These are phyloP conservation scores for Copidosoma floridanum DNA, from an alignment of 1,140 invertebrate genomes.

Conservation along the genomic window DNA sequence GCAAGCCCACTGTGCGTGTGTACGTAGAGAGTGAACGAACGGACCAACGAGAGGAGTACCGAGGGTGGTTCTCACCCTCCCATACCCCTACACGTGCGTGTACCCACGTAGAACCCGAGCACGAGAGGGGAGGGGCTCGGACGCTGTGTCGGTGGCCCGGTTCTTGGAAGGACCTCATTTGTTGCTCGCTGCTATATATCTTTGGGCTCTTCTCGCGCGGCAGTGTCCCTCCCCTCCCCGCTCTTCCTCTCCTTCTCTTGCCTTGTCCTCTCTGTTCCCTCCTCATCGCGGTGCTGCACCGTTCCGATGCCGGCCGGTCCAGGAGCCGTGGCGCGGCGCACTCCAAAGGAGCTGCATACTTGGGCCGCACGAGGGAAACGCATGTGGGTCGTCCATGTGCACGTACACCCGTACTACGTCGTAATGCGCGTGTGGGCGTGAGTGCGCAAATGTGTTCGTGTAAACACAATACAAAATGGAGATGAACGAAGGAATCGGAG, in stretches of 20 bases:
- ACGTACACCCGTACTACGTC: background rate
- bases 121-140: no score
- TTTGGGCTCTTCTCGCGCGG: constrained; percentile 22
- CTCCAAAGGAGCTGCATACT: constrained; percentile 36
- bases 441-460: background rate
- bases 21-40: no score
- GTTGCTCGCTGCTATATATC: constrained; percentile 49
- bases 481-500: background rate
- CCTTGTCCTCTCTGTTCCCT: background rate
- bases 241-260: constrained; percentile 2
- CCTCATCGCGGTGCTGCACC: constrained; percentile 27
- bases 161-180: constrained; percentile 58
- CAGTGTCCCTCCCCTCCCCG: background rate
- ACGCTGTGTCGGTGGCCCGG: constrained; percentile 54
- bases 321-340: constrained; percentile 27
- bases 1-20: no score
- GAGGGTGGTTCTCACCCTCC: constrained; percentile 51
- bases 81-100: constrained; percentile 25
- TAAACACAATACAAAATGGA: background rate
- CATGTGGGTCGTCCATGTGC: background rate
- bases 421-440: background rate
- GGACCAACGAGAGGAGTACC: constrained; percentile 14
- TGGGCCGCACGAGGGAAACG: constrained; percentile 15
- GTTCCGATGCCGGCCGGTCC: constrained; percentile 31
- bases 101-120: no score